Base-by-base conservation (phyloP, 2,888 invertebrate genomes). In the Epinotia nisella region DNA sequence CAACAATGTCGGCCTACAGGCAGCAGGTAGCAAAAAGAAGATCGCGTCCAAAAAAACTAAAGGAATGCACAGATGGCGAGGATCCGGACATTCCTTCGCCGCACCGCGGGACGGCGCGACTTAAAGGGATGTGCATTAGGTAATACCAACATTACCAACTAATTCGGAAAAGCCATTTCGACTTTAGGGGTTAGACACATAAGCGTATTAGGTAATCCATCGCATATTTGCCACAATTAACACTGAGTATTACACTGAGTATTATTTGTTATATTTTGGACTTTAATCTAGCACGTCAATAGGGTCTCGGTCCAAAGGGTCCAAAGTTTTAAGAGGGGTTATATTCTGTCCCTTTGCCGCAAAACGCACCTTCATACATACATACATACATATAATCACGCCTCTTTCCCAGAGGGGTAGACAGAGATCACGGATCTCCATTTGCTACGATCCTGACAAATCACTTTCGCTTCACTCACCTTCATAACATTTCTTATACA, bases 31-130 rank as follows among this genome's bases (percentile, higher is more conserved):
- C 89, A 86, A 90, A 89, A 89, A 87, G 83, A 76, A 82, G 85
- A 86, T 81, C 82, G 83, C 81, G 76, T 79, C 78, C 75, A 77
- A 82, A 85, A 80, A 82, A 83, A 82, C 90, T 87, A 90, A 87
- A 82, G 91, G 92, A 93, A 93, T 93, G 91, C 89, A 88, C 93
- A 93, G 90, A 92, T 93, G 93, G 90, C 84, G 88, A 84, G 84
- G 88, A 85, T 90, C 89, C 88, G 87, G 78, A 90, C 89, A 90
- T 92, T 90, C 90, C 82, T 82, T n/a, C 15, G 76, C 76, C 81
- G 78, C 79, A 78, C 80, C 78, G 77, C 77, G 85, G 83, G 81
- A 84, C 83, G 78, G 71, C 78, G 75, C 74, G 76, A 56, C 66
- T 70, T 73, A 75, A 66, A 64, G 77, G 77, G 76, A 79, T 79